Evolutionary conservation across 2,888 invertebrate species (phyloP), one percentile per base, ranked within the genome.

Genomic region (Cheilosia impressa): DNA sequence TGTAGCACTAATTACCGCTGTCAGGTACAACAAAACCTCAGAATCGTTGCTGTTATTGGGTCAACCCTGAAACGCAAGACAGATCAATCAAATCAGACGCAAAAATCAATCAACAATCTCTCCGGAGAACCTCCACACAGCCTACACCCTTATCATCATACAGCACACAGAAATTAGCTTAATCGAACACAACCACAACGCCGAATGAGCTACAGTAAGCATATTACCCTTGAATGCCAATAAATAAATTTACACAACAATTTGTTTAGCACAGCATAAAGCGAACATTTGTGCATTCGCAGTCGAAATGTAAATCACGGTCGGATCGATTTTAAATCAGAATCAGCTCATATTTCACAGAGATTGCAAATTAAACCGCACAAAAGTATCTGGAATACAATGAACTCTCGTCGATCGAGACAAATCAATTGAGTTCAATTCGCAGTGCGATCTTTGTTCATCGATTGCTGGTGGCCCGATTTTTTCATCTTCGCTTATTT

Each of bases 351-450:
- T 47, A 62, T 69, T 55, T 62, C 62, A 62, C 68, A 17, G 34
- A 47, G 45, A 58, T 43, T 58, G 66, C 57, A 52, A 43, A 22
- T 45, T 57, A 43, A 66, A 50, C 52, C 57, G 75, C 50, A 66
- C 22, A 71, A 52, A 71, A 60, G 19, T 60, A 66, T 71, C 58
- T 75, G 58, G 15, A 55, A 84, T 75, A 79, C 83, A 79, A 79
- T 79, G 79, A 79, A 73, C 79, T 17, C 79, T 22, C 63, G 58
- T 52, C 75, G 50, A 58, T 24, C 43, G 22, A 34, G 69, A 80
- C 84, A 58, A 66, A 84, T 84, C 84, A 80, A 80, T 84, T 80
- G 80, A 84, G 75, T 71, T 80, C 75, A 84, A 84, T 84, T 84
- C 43, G 80, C 58, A 17, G 58, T 31, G 58, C 58, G 80, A 80